Base-by-base conservation (phyloP, 2,113 vertebrate genomes). In the Craseonycteris thonglongyai region DNA sequence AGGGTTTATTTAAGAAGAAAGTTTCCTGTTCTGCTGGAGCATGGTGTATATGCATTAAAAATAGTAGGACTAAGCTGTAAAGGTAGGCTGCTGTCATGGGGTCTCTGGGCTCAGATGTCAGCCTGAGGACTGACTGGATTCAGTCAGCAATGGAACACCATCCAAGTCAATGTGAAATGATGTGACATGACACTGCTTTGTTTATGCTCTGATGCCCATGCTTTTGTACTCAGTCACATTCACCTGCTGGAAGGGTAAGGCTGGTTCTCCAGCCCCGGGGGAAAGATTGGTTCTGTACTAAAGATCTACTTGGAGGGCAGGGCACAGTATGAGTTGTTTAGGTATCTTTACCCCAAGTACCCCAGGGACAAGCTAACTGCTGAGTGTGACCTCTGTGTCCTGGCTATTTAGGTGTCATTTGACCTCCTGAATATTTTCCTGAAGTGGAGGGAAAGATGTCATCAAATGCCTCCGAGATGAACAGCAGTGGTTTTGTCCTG, bases 191-290 rank as follows among this genome's bases (percentile, higher is more conserved):
- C 82, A 59, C 6, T 11, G 19, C 61, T 81, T 35, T 86, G 49
- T 79, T 96, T 74, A 78, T 54, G 63, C 81, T 82, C 94, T 18
- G 58, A 47, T 95, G 88, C 89, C 35, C 85, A 40, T 21, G 91
- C 21, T 69, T 86, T 78, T 88, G 51, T 63, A n/a, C 22, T 83
- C 56, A 74, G 81, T 40, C 69, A 21, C 49, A 22, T 65, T 49
- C 0, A 1, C 45, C 71, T 66, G 40, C 40, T 93, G 49, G 85
- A 71, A 87, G 40, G 80, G 54, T 28, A 66, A 85, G 38, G 66
- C 84, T 90, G n/a, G n/a, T 11, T 86, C 83, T 89, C 56, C 65
- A 71, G 87, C 51, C 65, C 24, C 40, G 54, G 38, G 69, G n/a
- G 74, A 89, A 26, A 80, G 54, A 33, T n/a, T 54, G 51, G 72